Conservation (phyloP, 1,140 invertebrate species). For the Drosophila ercepeae region DNA sequence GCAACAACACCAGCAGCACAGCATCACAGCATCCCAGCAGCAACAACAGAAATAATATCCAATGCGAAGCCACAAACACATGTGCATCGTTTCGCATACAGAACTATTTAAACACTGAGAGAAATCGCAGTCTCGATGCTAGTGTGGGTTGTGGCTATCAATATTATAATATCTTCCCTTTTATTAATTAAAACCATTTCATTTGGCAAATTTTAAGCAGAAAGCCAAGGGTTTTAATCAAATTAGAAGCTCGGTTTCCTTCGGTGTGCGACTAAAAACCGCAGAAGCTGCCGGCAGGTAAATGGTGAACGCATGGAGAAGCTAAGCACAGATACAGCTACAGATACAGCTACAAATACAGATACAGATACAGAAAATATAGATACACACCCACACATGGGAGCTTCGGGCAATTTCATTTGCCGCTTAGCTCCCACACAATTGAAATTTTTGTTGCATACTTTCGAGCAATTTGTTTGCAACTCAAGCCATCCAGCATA, state of each 20-base stretch:
- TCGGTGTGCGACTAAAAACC: slow-evolving; percentile 12
- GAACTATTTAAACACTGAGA: neutral
- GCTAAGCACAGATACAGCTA: neutral
- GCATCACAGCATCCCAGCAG: too few relatives aligned
- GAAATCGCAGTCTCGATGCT: neutral
- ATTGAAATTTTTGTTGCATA: slow-evolving; percentile 76
- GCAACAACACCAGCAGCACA: slow-evolving; percentile 24
- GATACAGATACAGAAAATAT: neutral
- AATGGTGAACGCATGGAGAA: slow-evolving; percentile 25
- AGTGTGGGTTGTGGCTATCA: neutral
- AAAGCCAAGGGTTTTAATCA: neutral
- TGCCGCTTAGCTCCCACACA: slow-evolving; percentile 63
- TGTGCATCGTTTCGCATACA: slow-evolving; percentile 6
- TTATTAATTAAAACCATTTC: neutral
- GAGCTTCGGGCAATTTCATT: slow-evolving; percentile 59
- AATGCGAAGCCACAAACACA: slow-evolving; percentile 16
- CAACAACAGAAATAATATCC: slow-evolving; percentile 62
- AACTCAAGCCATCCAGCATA: slow-evolving; percentile 27
- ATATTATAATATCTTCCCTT: neutral
- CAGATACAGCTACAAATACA: slow-evolving; percentile 8
- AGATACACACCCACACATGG: slow-evolving; percentile 18
- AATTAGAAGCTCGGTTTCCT: slow-evolving; percentile 6
- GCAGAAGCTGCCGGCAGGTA: slow-evolving; percentile 32
- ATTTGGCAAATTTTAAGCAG: neutral
- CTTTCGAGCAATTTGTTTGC: slow-evolving; percentile 70